phyloP scores from a whole-genome alignment of 2,797 vertebrate species.

The Tokudaia muenninki region DNA sequence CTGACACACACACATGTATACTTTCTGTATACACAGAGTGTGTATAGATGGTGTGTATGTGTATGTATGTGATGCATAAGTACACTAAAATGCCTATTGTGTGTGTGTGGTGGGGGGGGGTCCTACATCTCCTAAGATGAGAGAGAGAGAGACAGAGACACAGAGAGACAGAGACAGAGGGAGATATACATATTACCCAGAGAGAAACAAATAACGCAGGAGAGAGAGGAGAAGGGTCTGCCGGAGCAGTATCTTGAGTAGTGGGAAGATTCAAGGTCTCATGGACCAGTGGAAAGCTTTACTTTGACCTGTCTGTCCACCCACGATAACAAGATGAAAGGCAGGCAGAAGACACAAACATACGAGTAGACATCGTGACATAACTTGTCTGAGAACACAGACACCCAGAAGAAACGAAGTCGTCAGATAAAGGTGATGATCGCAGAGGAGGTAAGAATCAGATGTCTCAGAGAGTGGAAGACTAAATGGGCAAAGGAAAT shows the following conservation, averaged over 20 bases:
- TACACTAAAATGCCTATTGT: neutral
- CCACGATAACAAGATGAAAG: neutral
- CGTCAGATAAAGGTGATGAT: neutral
- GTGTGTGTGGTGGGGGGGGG: no score
- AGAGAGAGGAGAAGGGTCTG: neutral
- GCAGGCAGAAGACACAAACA: neutral
- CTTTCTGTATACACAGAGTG: neutral
- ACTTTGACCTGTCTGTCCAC: neutral
- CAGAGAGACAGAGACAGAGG: no score
- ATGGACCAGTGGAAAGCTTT: neutral
- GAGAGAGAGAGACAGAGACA: neutral
- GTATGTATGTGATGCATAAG: neutral
- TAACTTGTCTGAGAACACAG: slow-evolving; percentile 3
- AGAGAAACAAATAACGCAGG: neutral
- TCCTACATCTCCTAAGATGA: no score
- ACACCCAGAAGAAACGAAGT: slow-evolving; percentile 46
- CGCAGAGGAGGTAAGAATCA: slow-evolving; percentile 32
- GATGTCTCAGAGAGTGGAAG: neutral
- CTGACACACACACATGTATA: neutral
- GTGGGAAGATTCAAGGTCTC: neutral
- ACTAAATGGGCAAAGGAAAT: neutral
- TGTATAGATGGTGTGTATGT: neutral
- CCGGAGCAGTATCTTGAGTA: no score
- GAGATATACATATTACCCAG: neutral
- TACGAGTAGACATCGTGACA: neutral